Evolutionary conservation across 2,888 invertebrate species (phyloP).

Genomic region (Pantelozetes paolii): DNA sequence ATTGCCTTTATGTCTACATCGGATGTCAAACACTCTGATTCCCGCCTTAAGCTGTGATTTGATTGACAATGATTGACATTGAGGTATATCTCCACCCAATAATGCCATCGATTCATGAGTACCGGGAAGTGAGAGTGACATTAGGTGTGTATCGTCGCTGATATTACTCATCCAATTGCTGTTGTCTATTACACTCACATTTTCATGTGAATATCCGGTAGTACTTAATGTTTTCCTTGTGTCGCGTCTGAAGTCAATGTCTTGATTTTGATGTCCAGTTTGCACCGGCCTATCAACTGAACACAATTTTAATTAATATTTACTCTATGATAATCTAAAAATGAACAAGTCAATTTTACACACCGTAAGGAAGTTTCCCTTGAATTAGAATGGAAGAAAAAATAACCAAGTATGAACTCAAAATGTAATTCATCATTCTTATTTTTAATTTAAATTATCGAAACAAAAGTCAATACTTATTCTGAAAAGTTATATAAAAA

Average conservation of each 20-base stretch:
- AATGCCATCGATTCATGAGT: constrained; percentile 40
- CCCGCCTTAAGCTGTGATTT: constrained; percentile 14
- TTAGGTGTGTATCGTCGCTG: not conserved
- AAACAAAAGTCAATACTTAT: no score
- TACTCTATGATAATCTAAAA: no score
- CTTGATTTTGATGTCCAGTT: no score
- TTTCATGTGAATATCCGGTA: constrained; percentile 6
- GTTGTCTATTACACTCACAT: not conserved
- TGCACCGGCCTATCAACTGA: no score
- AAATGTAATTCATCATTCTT: no score
- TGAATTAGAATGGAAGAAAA: no score
- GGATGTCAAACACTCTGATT: constrained; percentile 40
- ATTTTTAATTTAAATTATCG: no score
- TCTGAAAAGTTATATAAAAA: no score
- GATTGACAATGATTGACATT: constrained; percentile 34
- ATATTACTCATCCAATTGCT: constrained; percentile 36
- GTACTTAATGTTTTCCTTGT: not conserved
- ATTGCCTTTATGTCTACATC: constrained; percentile 34
- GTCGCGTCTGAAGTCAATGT: not conserved
- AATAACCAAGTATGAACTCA: no score
- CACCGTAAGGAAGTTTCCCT: no score
- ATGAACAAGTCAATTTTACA: no score
- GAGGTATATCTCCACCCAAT: constrained; percentile 20
- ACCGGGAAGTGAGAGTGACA: constrained; percentile 35
- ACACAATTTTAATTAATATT: no score